These are phyloP conservation scores for Nasonovia ribisnigri DNA, from an alignment of 2,888 invertebrate genomes.

Conservation along the genomic window DNA sequence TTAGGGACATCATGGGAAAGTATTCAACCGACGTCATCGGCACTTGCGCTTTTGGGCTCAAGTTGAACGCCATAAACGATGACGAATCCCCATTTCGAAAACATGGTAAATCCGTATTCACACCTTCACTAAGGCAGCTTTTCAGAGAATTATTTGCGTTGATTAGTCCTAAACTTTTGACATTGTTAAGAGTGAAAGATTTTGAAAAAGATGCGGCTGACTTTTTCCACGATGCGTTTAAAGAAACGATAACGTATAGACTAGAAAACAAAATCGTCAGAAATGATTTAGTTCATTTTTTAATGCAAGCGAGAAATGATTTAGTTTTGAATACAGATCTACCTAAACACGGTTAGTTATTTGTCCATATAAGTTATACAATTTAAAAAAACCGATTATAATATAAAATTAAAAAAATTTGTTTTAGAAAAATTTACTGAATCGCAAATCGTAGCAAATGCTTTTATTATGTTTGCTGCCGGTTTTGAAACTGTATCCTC, in stretches of 20 bases:
- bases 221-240: constrained; percentile 62
- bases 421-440: constrained; percentile 70
- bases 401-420: not conserved
- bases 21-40: no score
- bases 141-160: not conserved
- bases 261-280: constrained; percentile 65
- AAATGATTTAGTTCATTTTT: constrained; percentile 58
- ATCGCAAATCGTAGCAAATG: constrained; percentile 73
- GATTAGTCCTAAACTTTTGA: not conserved
- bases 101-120: no score
- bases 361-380: no score
- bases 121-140: not conserved
- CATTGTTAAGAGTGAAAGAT: not conserved
- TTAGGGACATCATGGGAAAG: no score
- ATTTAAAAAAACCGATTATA: not conserved
- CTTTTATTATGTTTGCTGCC: constrained; percentile 74
- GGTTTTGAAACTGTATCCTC: no score
- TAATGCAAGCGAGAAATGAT: no score
- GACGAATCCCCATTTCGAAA: not conserved
- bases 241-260: constrained; percentile 64
- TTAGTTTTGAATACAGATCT: no score
- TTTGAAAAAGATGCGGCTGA: not conserved
- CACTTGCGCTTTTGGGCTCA: constrained; percentile 71
- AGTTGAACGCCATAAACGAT: constrained; percentile 67
- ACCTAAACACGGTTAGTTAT: no score